Evolutionary conservation across 1,140 invertebrate genomes (phyloP), one percentile per base, ranked within the genome.

Genomic region (Cyrtorhinus lividipennis): DNA sequence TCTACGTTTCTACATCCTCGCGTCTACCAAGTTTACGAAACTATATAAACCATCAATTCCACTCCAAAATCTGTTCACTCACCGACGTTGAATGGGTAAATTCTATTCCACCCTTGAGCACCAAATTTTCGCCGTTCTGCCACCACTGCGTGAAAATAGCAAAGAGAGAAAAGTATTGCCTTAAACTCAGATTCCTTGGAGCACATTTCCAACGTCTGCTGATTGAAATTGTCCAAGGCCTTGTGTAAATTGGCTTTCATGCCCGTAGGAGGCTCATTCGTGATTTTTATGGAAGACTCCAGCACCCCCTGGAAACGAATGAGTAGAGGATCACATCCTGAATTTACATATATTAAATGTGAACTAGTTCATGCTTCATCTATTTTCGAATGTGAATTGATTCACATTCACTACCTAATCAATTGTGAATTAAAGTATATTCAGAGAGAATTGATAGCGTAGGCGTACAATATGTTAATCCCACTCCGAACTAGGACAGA

Each of bases 91-190:
- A 81, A 81, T 12, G 79, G 79, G 68, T 81, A 81, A 67, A 83
- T 78, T 74, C 81, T 81, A 72, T 97, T 97, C 92, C 92, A 96
- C 38, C 93, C 93, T 76, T 95, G 92, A 0, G 93, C 82, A 1
- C 92, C 94, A 74, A 97, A 96, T 75, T 95, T 95, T 22, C 89
- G 78, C 66, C 93, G 77, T 74, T 97, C 92, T 15, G 88, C 87
- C 1, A 97, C 86, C 0, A 94, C 92, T 20, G 93, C 92, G 73
- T 98, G 94, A 75, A 95, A 98, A 72, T 96, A 98, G 71, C 93
- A 96, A 0, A 98, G 77, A 0, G 90, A 80, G 73, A 97, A 98
- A 38, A 97, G 75, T 65, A 97, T 86, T 0, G 86, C 81, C 74
- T 95, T 96, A 68, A 96, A 97, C 75, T 98, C 94, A 0, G 87